A percentile compares a stretch with the other conserved stretches of the same genome.
phyloP scores from a whole-genome alignment of 2,888 invertebrate genomes.

The Drosophila limbata region DNA sequence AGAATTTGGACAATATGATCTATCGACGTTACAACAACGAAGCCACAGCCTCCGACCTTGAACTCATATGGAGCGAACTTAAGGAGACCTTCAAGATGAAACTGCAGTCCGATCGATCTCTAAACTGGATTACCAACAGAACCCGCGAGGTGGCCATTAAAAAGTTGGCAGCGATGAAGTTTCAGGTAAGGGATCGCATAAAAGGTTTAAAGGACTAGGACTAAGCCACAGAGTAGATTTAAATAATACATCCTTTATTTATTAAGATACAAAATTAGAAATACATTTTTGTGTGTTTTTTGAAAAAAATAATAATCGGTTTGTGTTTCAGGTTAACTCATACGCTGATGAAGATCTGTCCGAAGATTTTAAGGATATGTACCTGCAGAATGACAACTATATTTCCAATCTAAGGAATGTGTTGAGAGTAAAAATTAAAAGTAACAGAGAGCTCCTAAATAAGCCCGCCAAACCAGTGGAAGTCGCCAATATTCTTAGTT shows the following conservation, averaged over 20 bases:
- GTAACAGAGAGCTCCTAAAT: slow-evolving; percentile 50
- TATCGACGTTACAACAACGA: slow-evolving; percentile 71
- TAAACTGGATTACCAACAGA: slow-evolving; percentile 67
- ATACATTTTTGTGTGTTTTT: too few relatives aligned
- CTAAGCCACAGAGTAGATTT: too few relatives aligned
- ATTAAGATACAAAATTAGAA: too few relatives aligned
- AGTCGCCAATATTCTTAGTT: slow-evolving; percentile 56
- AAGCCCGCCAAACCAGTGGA: slow-evolving; percentile 64
- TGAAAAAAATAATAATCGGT: too few relatives aligned
- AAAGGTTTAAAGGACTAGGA: not conserved
- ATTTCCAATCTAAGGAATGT: slow-evolving; percentile 64
- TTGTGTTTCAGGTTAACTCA: slow-evolving; percentile 68
- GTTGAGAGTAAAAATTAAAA: not conserved
- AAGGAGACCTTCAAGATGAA: slow-evolving; percentile 70
- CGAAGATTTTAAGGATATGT: slow-evolving; percentile 68
- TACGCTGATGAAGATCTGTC: slow-evolving; percentile 67
- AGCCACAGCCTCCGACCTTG: slow-evolving; percentile 69
- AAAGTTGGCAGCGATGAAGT: slow-evolving; percentile 72
- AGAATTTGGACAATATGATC: slow-evolving; percentile 82
- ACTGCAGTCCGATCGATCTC: slow-evolving; percentile 48
- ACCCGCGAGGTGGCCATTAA: slow-evolving; percentile 68
- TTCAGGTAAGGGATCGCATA: slow-evolving; percentile 61
- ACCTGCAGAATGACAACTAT: slow-evolving; percentile 59
- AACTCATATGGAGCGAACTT: slow-evolving; percentile 77
- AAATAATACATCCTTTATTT: too few relatives aligned